Percentiles rank a stretch among this genome's conserved stretches.
Evolutionary conservation across 2,888 invertebrate genomes (phyloP).

Genomic region (Erannis defoliaria): DNA sequence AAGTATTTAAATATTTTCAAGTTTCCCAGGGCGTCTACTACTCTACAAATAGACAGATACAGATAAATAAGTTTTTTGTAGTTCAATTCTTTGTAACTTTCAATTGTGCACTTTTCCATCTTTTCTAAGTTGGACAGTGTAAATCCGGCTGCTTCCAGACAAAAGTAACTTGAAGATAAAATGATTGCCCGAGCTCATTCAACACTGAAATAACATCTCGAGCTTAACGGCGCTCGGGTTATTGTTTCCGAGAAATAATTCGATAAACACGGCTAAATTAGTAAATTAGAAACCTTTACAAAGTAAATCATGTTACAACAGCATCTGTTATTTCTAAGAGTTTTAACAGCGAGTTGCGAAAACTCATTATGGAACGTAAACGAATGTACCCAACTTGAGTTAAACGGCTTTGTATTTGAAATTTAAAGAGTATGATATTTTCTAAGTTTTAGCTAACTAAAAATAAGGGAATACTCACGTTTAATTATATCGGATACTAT

Average conservation of each 20-base stretch:
- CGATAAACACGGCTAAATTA: conserved; percentile 31
- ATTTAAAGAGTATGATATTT: background rate
- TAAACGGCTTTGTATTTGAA: conserved; percentile 20
- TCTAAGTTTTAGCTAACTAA: background rate
- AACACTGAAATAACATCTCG: conserved; percentile 25
- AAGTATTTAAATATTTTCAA: too few species aligned
- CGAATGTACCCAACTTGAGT: conserved; percentile 18
- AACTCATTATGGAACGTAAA: conserved; percentile 27
- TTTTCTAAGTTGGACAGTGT: background rate
- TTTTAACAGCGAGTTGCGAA: conserved; percentile 27
- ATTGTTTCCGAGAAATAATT: conserved; percentile 30
- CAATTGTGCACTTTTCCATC: background rate
- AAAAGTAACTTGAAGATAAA: conserved; percentile 24
- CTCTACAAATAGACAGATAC: too few species aligned
- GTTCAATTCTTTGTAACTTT: background rate
- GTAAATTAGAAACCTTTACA: conserved; percentile 31
- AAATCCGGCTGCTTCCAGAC: conserved; percentile 4
- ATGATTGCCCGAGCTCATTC: conserved; percentile 13
- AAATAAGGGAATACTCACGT: background rate
- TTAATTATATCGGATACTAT: too few species aligned
- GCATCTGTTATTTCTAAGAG: conserved; percentile 27
- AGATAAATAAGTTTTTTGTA: background rate
- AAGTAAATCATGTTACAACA: conserved; percentile 28
- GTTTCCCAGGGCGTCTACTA: too few species aligned
- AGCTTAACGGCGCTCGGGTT: conserved; percentile 13